Conservation (phyloP, 2,113 vertebrate genomes). For the Aspidoscelis tigris region DNA sequence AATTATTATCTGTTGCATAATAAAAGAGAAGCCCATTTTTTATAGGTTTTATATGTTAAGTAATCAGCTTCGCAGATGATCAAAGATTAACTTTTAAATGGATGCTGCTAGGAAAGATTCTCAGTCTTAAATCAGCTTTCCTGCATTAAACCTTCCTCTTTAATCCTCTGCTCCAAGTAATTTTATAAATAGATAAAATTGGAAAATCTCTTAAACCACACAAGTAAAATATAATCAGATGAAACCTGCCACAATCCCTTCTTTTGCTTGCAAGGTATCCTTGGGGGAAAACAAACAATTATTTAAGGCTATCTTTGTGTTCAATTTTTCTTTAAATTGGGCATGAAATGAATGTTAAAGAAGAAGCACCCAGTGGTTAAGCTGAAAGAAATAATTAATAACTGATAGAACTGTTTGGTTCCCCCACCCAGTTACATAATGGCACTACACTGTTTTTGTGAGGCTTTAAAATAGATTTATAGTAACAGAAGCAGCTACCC, state of each 20-base stretch:
- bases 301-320: constrained; percentile 1
- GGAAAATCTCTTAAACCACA: constrained; percentile 71
- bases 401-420: neutral
- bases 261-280: constrained; percentile 32
- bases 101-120: constrained; percentile 65
- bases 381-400: neutral
- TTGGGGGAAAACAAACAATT: constrained; percentile 8
- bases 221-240: constrained; percentile 61
- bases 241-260: constrained; percentile 44
- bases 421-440: constrained; percentile 31
- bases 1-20: constrained; percentile 55
- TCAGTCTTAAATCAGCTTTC: constrained; percentile 68
- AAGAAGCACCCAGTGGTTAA: constrained; percentile 21
- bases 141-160: constrained; percentile 63
- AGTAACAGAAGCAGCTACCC: constrained; percentile 28
- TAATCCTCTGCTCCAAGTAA: constrained; percentile 69
- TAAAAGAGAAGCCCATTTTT: constrained; percentile 58
- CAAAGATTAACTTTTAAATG: constrained; percentile 70
- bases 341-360: constrained; percentile 34
- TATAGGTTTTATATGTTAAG: constrained; percentile 61
- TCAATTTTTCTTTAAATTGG: neutral
- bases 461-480: constrained; percentile 13
- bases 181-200: constrained; percentile 75
- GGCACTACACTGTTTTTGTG: constrained; percentile 3
- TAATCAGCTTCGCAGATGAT: constrained; percentile 69